phyloP scores from a whole-genome alignment of 2,113 vertebrate genomes.

The Lates calcarifer region DNA sequence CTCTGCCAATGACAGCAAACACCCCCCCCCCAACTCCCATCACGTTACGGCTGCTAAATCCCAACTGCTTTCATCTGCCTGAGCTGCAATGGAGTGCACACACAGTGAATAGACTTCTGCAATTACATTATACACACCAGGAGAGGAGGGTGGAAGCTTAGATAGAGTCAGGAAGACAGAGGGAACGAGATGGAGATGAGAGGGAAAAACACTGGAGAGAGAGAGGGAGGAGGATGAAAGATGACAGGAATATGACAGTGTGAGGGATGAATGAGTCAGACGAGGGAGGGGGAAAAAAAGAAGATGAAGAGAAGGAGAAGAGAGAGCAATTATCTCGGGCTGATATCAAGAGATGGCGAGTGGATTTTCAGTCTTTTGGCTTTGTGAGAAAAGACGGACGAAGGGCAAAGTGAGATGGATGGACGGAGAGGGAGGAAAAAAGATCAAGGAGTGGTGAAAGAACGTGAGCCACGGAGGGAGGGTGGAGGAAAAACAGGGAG shows the following conservation, averaged over 20 bases:
- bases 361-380: constrained; percentile 45
- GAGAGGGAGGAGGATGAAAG: constrained; percentile 32
- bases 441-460: constrained; percentile 36
- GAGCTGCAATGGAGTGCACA: constrained; percentile 12
- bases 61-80: constrained; percentile 52
- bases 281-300: not conserved
- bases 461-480: constrained; percentile 11
- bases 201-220: constrained; percentile 7
- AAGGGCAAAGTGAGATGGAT: constrained; percentile 55
- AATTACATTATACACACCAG: constrained; percentile 43
- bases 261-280: constrained; percentile 21
- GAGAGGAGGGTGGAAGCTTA: constrained; percentile 34
- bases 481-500: constrained; percentile 7
- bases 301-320: constrained; percentile 2
- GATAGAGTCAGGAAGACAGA: constrained; percentile 55
- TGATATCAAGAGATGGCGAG: constrained; percentile 26
- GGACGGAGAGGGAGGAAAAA: not conserved
- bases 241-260: constrained; percentile 45
- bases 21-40: constrained; percentile 9
- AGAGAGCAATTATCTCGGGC: constrained; percentile 43
- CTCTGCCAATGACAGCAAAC: constrained; percentile 32
- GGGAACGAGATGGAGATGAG: constrained; percentile 34
- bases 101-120: constrained; percentile 41
- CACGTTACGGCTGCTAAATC: constrained; percentile 43
- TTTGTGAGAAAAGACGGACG: constrained; percentile 30